A percentile compares a stretch with the other conserved stretches of the same genome.
Evolutionary conservation across 2,797 vertebrate genomes (phyloP).

Genomic region (Echiichthys vipera): DNA sequence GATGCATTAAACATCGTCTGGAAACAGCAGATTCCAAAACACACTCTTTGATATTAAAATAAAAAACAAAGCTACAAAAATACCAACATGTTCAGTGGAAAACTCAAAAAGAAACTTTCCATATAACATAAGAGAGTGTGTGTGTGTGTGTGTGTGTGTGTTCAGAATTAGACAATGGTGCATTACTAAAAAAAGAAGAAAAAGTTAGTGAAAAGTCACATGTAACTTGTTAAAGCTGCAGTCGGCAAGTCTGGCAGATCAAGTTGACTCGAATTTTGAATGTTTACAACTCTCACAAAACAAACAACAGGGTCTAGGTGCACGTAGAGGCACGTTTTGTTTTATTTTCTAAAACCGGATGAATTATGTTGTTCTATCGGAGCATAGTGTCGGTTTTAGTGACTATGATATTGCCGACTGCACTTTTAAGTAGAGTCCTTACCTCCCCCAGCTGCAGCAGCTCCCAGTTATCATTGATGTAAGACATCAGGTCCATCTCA

Average conservation of each 20-base stretch:
- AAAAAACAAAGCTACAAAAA: not conserved
- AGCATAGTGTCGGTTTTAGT: too few species aligned
- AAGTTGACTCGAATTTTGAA: too few species aligned
- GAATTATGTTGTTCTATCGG: too few species aligned
- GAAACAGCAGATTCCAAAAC: too few species aligned
- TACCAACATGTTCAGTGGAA: not conserved
- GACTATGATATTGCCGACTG: too few species aligned
- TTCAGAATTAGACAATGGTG: not conserved
- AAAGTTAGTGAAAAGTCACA: not conserved
- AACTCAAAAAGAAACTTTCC: not conserved
- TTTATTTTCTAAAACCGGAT: too few species aligned
- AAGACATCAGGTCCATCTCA: slow-evolving; percentile 95
- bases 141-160: not conserved
- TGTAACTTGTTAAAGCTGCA: too few species aligned
- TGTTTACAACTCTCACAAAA: too few species aligned
- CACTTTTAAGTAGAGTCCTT: slow-evolving; percentile 19
- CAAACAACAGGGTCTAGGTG: too few species aligned
- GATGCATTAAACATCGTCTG: not conserved
- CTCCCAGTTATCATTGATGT: slow-evolving; percentile 98
- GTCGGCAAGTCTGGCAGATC: too few species aligned
- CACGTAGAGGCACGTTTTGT: too few species aligned
- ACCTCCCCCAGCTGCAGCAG: slow-evolving; percentile 95
- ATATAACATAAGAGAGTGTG: not conserved
- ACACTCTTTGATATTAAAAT: too few species aligned
- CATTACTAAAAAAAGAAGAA: not conserved